Base-by-base conservation (phyloP, 1,140 invertebrate species). In the Euwallacea similis region DNA sequence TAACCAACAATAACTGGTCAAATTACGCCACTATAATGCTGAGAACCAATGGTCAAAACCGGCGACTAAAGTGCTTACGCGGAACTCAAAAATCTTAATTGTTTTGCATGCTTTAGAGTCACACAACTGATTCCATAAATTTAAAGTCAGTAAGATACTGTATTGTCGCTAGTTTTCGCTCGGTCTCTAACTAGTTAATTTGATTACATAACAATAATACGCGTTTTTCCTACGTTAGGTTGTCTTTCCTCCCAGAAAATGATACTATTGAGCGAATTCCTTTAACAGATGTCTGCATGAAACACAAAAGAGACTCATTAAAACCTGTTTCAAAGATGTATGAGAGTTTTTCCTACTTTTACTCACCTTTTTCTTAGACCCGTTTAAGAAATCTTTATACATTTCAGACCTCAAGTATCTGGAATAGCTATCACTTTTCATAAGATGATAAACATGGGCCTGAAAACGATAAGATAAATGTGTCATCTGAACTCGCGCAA, bases 401-500 rank as follows among this genome's bases (percentile, higher is more conserved):
- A 98, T 97, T 78, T 99, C 98, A 2, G 98, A 99, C 60, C 98
- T 89, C 65, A 99, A 86, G 82, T 98, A 99, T 73, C 98, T 87
- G 50, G 95, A 97, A 81, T 99, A 99, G 77, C 94, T 97, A 83
- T 99, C 98, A 77, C 94, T 97, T 81, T 98, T 98, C 98, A 99
- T 99, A 69, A 99, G 85, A 81, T 98, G 96, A 84, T 98, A 99
- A 42, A 99, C 96, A 84, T 99, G 98, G 7, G 97, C 95, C 93
- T 97, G 84, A 53, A 84, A 76, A 58, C 21, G 21, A 33, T 4
- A 33, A 33, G 21, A 33, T 33, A 33, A 33, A 33, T 33, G 21
- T 33, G 21, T 33, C 21, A 4, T 33, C 21, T 33, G 21, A 33
- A 33, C 21, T 2, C 21, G 21, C 21, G 1, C 21, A 33, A 33